Conservation (phyloP, 2,797 vertebrate genomes). For the Sebastes matsubarae region DNA sequence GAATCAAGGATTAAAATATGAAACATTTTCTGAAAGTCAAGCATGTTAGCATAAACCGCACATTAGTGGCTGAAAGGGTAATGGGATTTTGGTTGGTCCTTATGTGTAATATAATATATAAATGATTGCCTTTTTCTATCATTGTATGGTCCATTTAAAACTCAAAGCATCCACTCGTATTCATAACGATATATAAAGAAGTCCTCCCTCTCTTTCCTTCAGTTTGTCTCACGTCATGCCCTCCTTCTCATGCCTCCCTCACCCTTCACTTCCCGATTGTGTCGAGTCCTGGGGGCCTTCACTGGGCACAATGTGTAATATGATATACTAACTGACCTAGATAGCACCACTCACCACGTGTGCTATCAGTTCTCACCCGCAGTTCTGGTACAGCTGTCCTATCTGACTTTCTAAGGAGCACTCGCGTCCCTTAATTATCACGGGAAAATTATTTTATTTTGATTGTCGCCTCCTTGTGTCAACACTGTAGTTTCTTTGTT, state of each 20-base stretch:
- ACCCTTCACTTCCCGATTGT: slow-evolving; percentile 17
- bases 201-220: background rate
- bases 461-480: background rate
- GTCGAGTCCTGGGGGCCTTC: background rate
- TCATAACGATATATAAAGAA: background rate
- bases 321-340: slow-evolving; percentile 54
- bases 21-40: background rate
- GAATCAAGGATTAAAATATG: background rate
- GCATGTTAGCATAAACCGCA: background rate
- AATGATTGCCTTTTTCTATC: background rate
- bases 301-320: slow-evolving; percentile 39
- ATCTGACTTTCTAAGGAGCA: background rate
- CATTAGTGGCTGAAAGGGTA: background rate
- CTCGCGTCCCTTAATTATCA: slow-evolving; percentile 3
- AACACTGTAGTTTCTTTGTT: background rate
- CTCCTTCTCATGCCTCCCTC: background rate
- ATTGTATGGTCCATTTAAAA: background rate
- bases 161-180: background rate
- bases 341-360: slow-evolving; percentile 30
- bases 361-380: slow-evolving; percentile 40
- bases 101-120: background rate
- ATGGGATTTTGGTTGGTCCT: background rate
- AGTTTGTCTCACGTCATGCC: background rate
- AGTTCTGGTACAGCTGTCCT: slow-evolving; percentile 13
- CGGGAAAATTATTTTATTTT: background rate